phyloP scores from a whole-genome alignment of 2,113 vertebrate genomes.

The Onychorhynchus coronatus region DNA sequence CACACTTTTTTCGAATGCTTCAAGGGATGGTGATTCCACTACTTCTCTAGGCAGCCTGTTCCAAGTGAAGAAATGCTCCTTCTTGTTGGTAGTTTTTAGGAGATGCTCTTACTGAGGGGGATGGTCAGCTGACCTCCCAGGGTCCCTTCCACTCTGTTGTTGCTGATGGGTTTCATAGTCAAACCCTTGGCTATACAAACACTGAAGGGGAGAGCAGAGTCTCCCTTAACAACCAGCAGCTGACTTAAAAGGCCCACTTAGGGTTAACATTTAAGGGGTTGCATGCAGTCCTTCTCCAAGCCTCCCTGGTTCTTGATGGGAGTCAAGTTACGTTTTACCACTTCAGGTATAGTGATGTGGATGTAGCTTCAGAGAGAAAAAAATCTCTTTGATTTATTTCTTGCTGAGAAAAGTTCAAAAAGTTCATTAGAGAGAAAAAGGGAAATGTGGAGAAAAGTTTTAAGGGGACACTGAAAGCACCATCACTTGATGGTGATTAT shows the following conservation, averaged over 20 bases:
- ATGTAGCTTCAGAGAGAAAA: background rate
- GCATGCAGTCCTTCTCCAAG: background rate
- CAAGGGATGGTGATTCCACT: background rate
- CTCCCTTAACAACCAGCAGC: background rate
- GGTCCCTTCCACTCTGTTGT: background rate
- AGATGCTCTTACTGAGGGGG: background rate
- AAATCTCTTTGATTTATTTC: background rate
- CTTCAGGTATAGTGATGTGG: background rate
- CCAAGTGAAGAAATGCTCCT: background rate
- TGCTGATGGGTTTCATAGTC: background rate
- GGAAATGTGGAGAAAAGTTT: background rate
- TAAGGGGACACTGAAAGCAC: background rate
- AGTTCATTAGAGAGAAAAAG: background rate
- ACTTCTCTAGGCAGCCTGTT: background rate
- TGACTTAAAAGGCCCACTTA: background rate
- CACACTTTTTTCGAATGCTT: background rate
- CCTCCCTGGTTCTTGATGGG: background rate
- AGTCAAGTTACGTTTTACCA: background rate
- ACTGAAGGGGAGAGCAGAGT: background rate
- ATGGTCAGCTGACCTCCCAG: fast-evolving
- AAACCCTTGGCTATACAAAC: background rate
- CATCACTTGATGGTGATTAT: background rate
- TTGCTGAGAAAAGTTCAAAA: background rate
- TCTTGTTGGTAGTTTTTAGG: background rate
- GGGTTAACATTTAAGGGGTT: background rate